phyloP scores from a whole-genome alignment of 53 echinoderm and acorn worm species.

The Glandiceps talaboti region DNA sequence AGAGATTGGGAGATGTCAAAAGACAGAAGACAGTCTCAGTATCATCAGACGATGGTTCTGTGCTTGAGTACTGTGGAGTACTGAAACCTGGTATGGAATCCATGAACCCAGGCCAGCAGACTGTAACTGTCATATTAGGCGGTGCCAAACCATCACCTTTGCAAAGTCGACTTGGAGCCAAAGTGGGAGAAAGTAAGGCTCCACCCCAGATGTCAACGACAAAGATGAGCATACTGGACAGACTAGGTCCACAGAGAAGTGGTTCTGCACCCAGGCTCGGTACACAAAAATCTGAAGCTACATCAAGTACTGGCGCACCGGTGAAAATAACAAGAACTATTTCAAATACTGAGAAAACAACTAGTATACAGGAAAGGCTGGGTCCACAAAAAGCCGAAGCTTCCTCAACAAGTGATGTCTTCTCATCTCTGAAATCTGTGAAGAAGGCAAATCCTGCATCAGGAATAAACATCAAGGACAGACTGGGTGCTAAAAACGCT shows the following conservation, averaged over 20 bases:
- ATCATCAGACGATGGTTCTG: conserved; percentile 1
- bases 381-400: not conserved
- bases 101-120: not conserved
- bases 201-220: not conserved
- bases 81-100: not conserved
- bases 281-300: not conserved
- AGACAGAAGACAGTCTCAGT: not conserved
- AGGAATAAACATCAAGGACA: not conserved
- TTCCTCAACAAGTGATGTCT: not conserved
- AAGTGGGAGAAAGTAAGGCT: not conserved
- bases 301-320: not conserved
- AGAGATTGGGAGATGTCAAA: conserved; percentile 4
- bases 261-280: not conserved
- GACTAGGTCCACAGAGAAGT: not conserved
- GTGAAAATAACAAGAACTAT: not conserved
- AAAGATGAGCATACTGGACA: not conserved
- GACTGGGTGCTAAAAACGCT: not conserved
- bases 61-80: conserved; percentile 1
- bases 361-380: not conserved
- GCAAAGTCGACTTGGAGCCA: not conserved
- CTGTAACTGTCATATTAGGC: not conserved
- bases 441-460: not conserved
- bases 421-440: not conserved
- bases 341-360: not conserved
- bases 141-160: not conserved